Evolutionary conservation across 2,113 vertebrate genomes (phyloP).

Genomic region (Perognathus longimembris): DNA sequence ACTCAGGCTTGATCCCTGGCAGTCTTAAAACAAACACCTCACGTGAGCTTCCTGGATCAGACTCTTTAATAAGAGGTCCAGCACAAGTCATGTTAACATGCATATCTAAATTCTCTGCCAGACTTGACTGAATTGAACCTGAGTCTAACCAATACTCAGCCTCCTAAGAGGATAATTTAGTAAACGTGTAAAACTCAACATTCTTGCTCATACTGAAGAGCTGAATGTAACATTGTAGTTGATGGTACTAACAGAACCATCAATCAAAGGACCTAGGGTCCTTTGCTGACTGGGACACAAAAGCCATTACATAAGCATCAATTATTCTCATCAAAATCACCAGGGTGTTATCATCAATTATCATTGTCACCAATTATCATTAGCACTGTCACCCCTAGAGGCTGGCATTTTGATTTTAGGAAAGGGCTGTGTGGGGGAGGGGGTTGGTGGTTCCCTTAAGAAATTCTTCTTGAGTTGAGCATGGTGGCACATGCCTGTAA

Average conservation of each 20-base stretch:
- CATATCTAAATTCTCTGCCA: background rate
- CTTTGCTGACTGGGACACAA: too few relatives aligned
- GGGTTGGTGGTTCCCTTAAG: background rate
- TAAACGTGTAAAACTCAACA: background rate
- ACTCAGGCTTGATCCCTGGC: rapidly evolving
- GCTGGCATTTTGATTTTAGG: background rate
- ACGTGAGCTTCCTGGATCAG: background rate
- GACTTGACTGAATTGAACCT: background rate
- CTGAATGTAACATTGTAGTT: background rate
- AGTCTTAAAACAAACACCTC: background rate
- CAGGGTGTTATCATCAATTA: background rate
- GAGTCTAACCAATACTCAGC: background rate
- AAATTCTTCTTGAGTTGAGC: background rate
- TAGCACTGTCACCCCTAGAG: rapidly evolving
- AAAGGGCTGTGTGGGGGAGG: background rate
- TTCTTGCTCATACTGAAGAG: background rate
- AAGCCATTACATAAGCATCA: background rate
- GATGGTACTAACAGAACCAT: rapidly evolving
- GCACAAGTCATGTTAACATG: background rate
- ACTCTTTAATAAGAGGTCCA: background rate
- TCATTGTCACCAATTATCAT: background rate
- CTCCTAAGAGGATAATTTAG: background rate
- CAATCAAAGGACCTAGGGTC: too few relatives aligned
- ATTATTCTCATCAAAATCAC: background rate
- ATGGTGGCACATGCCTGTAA: too few relatives aligned